Evolutionary conservation across 2,888 invertebrate species (phyloP), one percentile per base, ranked within the genome.

Genomic region (Linnaemya tessellans): DNA sequence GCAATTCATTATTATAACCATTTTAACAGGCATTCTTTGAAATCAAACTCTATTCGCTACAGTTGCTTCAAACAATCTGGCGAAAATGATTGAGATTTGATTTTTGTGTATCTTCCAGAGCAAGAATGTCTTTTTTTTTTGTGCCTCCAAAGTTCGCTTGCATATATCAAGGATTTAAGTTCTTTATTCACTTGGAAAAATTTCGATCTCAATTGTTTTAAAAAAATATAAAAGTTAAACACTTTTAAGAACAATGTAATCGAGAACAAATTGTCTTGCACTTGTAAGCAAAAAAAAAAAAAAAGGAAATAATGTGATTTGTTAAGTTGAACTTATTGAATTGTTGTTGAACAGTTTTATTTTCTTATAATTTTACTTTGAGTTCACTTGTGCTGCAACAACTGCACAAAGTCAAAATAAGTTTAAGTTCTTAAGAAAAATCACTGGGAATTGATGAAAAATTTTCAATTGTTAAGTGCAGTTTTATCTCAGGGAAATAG

Each of bases 261-360:
- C 62, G 30, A 41, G 20, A 71, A 43, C 18, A 79, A 71, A 79
- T 70, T 51, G 62, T 68, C 18, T 46, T 46, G 41, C 11, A 35
- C 20, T 67, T 68, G 7, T 7, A 58, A 46, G 58, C 15, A 43
- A 25, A 60, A 46, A 60, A 3, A 9, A 30, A 11, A 71, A 43
- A 25, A 49, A 46, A 60, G 10, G 8, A 30, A 11, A 71, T 9
- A 9, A 38, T 58, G 35, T n/a, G 64, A 79, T 71, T 71, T 79
- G 43, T 71, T 46, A 43, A 62, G 25, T 62, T 79, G 20, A 62
- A 79, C 60, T 79, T 62, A 70, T 70, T 54, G 70, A 70, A 70
- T 79, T 70, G 51, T 18, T 62, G 13, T 35, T 1, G 49, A 13
- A 25, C 15, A 30, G 1, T 8, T 60, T 56, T 18, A 9, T 60